Conservation (phyloP, 2,888 invertebrate species). For the Lasioglossum pauxillum region DNA sequence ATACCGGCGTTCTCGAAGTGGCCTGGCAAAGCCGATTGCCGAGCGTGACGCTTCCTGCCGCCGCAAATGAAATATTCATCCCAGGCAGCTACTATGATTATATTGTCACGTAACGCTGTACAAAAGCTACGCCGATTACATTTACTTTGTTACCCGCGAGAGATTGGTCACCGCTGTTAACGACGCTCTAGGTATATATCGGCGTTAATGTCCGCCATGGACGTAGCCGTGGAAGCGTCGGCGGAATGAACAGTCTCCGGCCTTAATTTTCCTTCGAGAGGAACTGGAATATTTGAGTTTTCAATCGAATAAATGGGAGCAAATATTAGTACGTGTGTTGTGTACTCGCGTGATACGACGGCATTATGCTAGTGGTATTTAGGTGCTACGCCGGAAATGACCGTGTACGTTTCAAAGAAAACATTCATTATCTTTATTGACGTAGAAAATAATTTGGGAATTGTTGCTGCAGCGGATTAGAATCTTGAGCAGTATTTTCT, state of each 20-base stretch:
- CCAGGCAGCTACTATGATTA: constrained; percentile 54
- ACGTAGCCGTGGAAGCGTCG: not conserved
- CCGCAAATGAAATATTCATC: constrained; percentile 74
- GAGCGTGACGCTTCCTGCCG: constrained; percentile 59
- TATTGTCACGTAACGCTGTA: constrained; percentile 69
- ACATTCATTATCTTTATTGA: not conserved
- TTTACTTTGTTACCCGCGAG: constrained; percentile 65
- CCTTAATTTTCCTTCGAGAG: not conserved
- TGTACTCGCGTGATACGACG: not conserved
- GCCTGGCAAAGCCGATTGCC: constrained; percentile 68
- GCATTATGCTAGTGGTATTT: not conserved
- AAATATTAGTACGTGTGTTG: not conserved
- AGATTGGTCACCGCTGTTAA: constrained; percentile 46
- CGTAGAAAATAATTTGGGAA: not conserved
- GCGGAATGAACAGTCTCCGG: not conserved
- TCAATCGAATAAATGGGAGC: not conserved
- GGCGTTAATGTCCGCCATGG: not conserved
- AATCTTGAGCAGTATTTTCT: not conserved
- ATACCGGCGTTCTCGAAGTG: constrained; percentile 67
- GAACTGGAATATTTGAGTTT: not conserved
- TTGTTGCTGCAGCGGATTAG: not conserved
- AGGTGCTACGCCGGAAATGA: not conserved
- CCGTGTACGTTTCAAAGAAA: not conserved
- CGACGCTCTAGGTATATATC: constrained; percentile 13
- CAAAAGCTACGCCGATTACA: constrained; percentile 72